These are phyloP conservation scores for Hypolimnas misippus DNA, from an alignment of 2,888 invertebrate species.

Conservation along the genomic window DNA sequence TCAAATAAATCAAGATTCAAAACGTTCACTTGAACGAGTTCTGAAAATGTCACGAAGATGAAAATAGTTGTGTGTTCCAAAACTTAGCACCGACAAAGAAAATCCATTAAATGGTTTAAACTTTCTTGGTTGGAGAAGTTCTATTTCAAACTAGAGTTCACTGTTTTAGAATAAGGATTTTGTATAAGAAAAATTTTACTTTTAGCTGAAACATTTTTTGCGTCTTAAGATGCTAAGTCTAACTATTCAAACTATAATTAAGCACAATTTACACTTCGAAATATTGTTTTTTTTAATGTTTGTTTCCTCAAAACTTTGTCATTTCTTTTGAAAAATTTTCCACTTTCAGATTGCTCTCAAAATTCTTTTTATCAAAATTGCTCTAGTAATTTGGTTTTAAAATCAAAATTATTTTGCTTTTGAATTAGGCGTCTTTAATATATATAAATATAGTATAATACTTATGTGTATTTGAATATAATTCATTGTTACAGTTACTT, in stretches of 20 bases:
- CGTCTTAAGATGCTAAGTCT: not conserved
- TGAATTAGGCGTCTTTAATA: no score
- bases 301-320: no score
- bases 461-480: not conserved
- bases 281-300: no score
- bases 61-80: slow-evolving; percentile 37
- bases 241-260: not conserved
- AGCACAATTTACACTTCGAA: no score
- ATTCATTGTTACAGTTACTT: no score
- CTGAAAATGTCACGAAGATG: slow-evolving; percentile 36
- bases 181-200: slow-evolving; percentile 1
- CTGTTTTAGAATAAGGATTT: slow-evolving; percentile 26
- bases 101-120: slow-evolving; percentile 39
- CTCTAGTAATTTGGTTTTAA: no score
- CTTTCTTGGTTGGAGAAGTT: slow-evolving; percentile 40
- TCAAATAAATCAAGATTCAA: slow-evolving; percentile 32
- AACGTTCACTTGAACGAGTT: slow-evolving; percentile 29
- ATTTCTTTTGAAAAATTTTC: no score
- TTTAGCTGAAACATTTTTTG: not conserved
- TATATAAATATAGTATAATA: no score
- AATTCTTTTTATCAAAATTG: no score
- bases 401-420: no score
- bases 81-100: slow-evolving; percentile 38
- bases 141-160: slow-evolving; percentile 36
- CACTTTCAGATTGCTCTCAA: not conserved